These are phyloP conservation scores for Drosophila rhopaloa DNA, from an alignment of 1,140 invertebrate genomes.

Conservation along the genomic window DNA sequence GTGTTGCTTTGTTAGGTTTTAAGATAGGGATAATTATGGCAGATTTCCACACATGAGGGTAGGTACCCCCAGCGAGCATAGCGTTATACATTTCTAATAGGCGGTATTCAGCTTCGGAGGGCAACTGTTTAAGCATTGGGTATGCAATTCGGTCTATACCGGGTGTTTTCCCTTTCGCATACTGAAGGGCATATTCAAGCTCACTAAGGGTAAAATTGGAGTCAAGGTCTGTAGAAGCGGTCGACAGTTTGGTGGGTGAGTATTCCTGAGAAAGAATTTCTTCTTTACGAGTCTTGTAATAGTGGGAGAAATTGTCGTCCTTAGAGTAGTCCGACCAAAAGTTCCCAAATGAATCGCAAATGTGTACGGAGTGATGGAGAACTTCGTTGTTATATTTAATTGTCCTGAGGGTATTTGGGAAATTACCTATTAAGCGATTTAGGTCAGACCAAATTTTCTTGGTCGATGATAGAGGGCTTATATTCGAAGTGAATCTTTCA, in stretches of 20 bases:
- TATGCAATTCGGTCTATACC: slow-evolving; percentile 13
- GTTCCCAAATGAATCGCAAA: neutral
- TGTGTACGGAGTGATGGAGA: neutral
- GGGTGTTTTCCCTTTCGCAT: slow-evolving; percentile 14
- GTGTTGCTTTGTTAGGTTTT: slow-evolving; percentile 22
- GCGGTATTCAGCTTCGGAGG: slow-evolving; percentile 5
- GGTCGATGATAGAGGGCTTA: neutral
- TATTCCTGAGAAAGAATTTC: slow-evolving; percentile 1
- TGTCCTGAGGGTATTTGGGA: neutral
- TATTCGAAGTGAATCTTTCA: neutral
- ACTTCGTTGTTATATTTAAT: neutral
- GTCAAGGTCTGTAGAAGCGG: slow-evolving; percentile 5
- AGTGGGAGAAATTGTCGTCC: slow-evolving; percentile 11
- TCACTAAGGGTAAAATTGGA: slow-evolving; percentile 1
- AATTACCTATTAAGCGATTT: slow-evolving; percentile 7
- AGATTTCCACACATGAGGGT: slow-evolving; percentile 11
- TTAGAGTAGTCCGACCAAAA: slow-evolving; percentile 8
- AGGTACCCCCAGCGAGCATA: neutral
- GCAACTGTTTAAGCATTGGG: slow-evolving; percentile 10
- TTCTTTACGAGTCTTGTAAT: slow-evolving; percentile 5
- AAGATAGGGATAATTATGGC: slow-evolving; percentile 23
- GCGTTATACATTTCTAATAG: neutral
- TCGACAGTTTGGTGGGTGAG: neutral
- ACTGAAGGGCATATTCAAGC: slow-evolving; percentile 8
- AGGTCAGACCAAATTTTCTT: neutral